Evolutionary conservation across 2,113 vertebrate genomes (phyloP).

Genomic region (Phasianus colchicus): DNA sequence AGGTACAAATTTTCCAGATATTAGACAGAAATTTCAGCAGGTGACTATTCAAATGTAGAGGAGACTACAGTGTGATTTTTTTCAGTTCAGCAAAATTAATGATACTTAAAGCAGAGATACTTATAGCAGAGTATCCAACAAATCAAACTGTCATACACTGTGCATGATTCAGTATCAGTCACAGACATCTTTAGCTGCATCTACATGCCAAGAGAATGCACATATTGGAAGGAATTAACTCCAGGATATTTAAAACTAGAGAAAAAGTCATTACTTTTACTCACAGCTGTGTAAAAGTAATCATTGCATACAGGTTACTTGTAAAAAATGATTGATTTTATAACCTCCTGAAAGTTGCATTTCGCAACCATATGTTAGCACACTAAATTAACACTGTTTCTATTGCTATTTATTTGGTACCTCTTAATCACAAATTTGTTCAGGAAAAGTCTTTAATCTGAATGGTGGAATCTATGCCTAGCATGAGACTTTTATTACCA

Average conservation of each 20-base stretch:
- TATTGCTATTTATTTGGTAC: slow-evolving; percentile 11
- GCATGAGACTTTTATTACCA: neutral
- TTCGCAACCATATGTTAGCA: slow-evolving; percentile 23
- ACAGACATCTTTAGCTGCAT: neutral
- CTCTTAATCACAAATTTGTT: slow-evolving; percentile 11
- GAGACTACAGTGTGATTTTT: neutral
- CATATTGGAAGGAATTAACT: neutral
- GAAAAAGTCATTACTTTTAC: slow-evolving; percentile 10
- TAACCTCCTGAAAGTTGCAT: neutral
- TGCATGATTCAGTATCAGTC: neutral
- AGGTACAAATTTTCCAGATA: neutral
- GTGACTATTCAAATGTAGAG: neutral
- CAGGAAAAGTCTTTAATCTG: neutral
- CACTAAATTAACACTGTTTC: neutral
- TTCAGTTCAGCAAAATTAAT: neutral
- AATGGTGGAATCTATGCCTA: neutral
- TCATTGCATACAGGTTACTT: slow-evolving; percentile 53
- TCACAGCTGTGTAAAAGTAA: slow-evolving; percentile 56
- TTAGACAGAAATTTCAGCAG: neutral
- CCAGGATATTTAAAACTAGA: neutral
- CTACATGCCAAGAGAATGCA: neutral
- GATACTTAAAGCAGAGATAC: neutral
- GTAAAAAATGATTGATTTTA: slow-evolving; percentile 64
- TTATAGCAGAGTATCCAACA: neutral
- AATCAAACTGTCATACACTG: neutral